Conservation (phyloP, 2,113 vertebrate species). For the Austrofundulus limnaeus region DNA sequence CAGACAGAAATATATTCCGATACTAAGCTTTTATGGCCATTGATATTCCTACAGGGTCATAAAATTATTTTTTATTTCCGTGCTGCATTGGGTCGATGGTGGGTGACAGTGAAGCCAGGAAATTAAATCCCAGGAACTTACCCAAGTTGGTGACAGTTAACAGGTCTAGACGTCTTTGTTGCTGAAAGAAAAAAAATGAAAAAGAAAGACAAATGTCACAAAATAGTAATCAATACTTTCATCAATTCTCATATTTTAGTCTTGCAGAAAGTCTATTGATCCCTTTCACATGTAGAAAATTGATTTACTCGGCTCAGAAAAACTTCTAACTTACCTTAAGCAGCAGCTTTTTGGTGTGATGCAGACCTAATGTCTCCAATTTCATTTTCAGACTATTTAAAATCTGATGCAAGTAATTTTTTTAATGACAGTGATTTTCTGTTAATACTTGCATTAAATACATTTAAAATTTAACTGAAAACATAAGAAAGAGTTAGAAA, state of each 20-base stretch:
- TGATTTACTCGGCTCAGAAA: conserved; percentile 9
- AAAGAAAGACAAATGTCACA: conserved; percentile 13
- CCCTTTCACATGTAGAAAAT: conserved; percentile 4
- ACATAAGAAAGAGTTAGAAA: too few relatives aligned
- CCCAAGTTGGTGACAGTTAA: conserved; percentile 94
- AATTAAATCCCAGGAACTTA: conserved; percentile 77
- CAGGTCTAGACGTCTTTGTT: conserved; percentile 93
- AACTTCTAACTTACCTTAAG: conserved; percentile 2
- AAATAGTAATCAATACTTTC: conserved; percentile 16
- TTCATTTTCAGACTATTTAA: neutral
- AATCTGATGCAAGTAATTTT: neutral
- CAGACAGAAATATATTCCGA: neutral
- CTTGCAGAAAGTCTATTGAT: conserved; percentile 9
- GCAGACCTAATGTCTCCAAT: neutral
- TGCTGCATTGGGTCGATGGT: neutral
- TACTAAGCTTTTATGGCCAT: neutral
- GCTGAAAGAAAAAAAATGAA: conserved; percentile 88
- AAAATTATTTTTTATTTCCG: neutral
- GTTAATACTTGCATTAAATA: too few relatives aligned
- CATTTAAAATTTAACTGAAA: too few relatives aligned
- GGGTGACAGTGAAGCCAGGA: conserved; percentile 1
- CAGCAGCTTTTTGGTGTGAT: neutral
- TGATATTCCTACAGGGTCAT: neutral
- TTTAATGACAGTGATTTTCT: neutral
- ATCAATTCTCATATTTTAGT: conserved; percentile 11